Base-by-base conservation (phyloP, 2,888 invertebrate genomes). In the Parapristionchus giblindavisi region DNA sequence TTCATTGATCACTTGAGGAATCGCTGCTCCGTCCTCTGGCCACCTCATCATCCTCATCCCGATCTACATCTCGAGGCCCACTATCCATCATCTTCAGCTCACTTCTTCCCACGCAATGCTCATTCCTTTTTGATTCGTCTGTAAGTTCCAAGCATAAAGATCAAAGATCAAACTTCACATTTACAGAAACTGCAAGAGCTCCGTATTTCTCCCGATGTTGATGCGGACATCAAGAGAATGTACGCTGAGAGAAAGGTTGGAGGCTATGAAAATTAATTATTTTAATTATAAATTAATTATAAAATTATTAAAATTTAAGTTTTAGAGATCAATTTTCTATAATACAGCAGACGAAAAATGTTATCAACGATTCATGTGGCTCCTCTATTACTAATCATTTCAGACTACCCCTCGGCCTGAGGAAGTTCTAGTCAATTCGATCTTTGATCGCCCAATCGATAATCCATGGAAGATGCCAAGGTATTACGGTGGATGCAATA, bases 151-250 rank as follows among this genome's bases (percentile, higher is more conserved):
- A 21, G 32, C 6, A 24, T 21, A 34, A 3, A 29, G 48, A 51
- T 51, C 36, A 14, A 17, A 48, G 48, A 32, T 32, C n/a, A 36
- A 51, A 51, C 48, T 51, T 48, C 34, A 21, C 4, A 2, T 5
- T 5, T 34, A 6, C 48, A 72, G 72, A 60, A 52, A 29, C 65
- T 82, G 54, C 48, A 77, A 38, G 79, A 80, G 43, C 79, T 79
- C 32, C 74, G 82, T 36, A 82, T 82, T 40, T 80, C 77, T 40
- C 51, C 77, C 11, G 75, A 77, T 8, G 73, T 80, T 76, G 79
- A 82, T 54, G 75, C 74, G 24, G 81, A 82, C n/a, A 56, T 82
- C 63, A 78, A 77, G 56, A 63, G 80, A 51, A 79, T 82, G 81
- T 82, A 82, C 52, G 48, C 34, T 58, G 63, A 65, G 34, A 29